Conservation (phyloP, 1,140 invertebrate genomes). For the Drosophila ohnishii region DNA sequence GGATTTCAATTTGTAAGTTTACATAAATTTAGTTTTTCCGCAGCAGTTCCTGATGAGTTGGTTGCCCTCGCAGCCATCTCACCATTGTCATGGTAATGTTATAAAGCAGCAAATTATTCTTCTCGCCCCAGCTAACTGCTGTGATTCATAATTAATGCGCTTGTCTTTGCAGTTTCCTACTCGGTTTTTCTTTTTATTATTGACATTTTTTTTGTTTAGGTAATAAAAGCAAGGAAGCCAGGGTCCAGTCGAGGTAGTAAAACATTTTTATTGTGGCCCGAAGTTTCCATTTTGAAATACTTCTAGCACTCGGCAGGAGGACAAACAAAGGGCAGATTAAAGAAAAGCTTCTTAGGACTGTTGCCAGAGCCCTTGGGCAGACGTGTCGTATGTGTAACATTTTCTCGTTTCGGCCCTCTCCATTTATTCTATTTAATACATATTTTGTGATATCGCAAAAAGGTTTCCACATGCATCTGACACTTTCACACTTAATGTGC, state of each 20-base stretch:
- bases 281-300: constrained; percentile 26
- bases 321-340: constrained; percentile 54
- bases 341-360: constrained; percentile 48
- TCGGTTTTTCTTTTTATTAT: constrained; percentile 29
- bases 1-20: constrained; percentile 81
- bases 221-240: constrained; percentile 42
- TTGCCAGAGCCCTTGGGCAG: constrained; percentile 27
- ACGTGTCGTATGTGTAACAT: constrained; percentile 70
- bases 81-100: constrained; percentile 71
- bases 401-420: constrained; percentile 29
- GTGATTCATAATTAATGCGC: constrained; percentile 78
- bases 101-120: constrained; percentile 55
- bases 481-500: constrained; percentile 79
- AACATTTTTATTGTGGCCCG: constrained; percentile 37
- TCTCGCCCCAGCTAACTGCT: constrained; percentile 48
- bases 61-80: constrained; percentile 51
- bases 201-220: constrained; percentile 12
- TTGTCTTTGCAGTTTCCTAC: constrained; percentile 25
- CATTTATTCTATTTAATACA: constrained; percentile 53
- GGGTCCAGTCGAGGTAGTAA: constrained; percentile 39
- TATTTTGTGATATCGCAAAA: constrained; percentile 47
- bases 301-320: constrained; percentile 9
- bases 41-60: constrained; percentile 67
- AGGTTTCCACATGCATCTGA: constrained; percentile 73
- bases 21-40: constrained; percentile 65